phyloP scores from a whole-genome alignment of 2,888 invertebrate genomes.

The Ectemnius cavifrons region DNA sequence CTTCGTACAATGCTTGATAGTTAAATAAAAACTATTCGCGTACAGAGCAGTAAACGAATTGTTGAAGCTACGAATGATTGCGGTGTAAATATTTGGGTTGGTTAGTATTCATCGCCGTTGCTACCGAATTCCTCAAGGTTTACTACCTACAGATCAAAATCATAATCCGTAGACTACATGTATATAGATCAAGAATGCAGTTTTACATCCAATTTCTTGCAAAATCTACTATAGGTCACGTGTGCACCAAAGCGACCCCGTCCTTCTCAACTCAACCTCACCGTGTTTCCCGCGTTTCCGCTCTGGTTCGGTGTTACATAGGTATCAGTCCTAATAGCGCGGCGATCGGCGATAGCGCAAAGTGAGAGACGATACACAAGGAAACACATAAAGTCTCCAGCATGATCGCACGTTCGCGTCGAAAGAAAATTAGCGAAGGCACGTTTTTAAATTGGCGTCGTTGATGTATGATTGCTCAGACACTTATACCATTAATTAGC shows the following conservation, averaged over 20 bases:
- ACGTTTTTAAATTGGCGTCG: neutral
- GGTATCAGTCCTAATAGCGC: too few species aligned
- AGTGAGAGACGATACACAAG: too few species aligned
- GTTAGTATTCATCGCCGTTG: neutral
- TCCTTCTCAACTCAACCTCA: slow-evolving; percentile 46
- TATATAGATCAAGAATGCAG: neutral
- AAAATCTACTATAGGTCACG: too few species aligned
- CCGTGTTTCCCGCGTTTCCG: slow-evolving; percentile 50
- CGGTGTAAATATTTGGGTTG: too few species aligned
- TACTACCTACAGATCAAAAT: slow-evolving; percentile 10
- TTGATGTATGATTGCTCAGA: neutral
- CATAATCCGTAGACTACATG: slow-evolving; percentile 19
- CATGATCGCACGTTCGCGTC: neutral
- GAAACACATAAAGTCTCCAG: too few species aligned
- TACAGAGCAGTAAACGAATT: too few species aligned
- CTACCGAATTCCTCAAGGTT: slow-evolving; percentile 8
- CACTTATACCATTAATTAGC: slow-evolving; percentile 2
- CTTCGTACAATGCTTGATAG: too few species aligned
- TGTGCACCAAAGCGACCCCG: neutral
- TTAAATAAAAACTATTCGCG: too few species aligned
- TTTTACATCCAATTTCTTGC: too few species aligned
- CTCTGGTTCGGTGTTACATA: slow-evolving; percentile 5
- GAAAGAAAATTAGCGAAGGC: neutral
- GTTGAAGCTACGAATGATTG: too few species aligned
- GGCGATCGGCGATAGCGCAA: neutral